These are phyloP conservation scores for Loripinus fragilis DNA, from an alignment of 2,888 invertebrate genomes.

Conservation along the genomic window DNA sequence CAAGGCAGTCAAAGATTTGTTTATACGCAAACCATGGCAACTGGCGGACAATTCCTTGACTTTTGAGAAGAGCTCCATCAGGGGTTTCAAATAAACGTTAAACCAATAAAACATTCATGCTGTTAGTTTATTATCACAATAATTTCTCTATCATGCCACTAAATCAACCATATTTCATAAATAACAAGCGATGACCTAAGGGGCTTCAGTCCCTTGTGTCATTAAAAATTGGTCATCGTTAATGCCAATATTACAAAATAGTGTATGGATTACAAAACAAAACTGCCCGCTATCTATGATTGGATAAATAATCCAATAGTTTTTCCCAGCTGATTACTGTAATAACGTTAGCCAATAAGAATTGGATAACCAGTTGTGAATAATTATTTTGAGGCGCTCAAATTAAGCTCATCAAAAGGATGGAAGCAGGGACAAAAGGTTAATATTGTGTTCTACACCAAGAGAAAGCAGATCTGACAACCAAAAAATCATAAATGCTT, in stretches of 20 bases:
- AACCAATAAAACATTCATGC: slow-evolving; percentile 21
- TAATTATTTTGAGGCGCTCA: slow-evolving; percentile 17
- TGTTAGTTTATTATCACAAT: slow-evolving; percentile 11
- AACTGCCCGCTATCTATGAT: slow-evolving; percentile 10
- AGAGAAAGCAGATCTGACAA: neutral
- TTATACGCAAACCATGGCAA: too few relatives aligned
- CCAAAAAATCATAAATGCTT: too few relatives aligned
- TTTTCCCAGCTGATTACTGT: slow-evolving; percentile 13
- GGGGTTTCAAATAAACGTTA: slow-evolving; percentile 8
- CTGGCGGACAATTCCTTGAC: neutral
- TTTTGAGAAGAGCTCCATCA: neutral
- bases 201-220: slow-evolving; percentile 17
- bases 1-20: too few relatives aligned
- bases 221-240: slow-evolving; percentile 1
- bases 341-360: slow-evolving; percentile 15
- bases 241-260: slow-evolving; percentile 18
- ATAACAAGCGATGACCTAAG: slow-evolving; percentile 17
- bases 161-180: slow-evolving; percentile 18
- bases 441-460: neutral
- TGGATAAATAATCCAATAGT: slow-evolving; percentile 18
- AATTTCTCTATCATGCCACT: slow-evolving; percentile 10
- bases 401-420: slow-evolving; percentile 13
- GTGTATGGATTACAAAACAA: slow-evolving; percentile 14
- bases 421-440: slow-evolving; percentile 12
- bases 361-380: slow-evolving; percentile 16